Evolutionary conservation across 1,140 invertebrate species (phyloP).

Genomic region (Ips typographus): DNA sequence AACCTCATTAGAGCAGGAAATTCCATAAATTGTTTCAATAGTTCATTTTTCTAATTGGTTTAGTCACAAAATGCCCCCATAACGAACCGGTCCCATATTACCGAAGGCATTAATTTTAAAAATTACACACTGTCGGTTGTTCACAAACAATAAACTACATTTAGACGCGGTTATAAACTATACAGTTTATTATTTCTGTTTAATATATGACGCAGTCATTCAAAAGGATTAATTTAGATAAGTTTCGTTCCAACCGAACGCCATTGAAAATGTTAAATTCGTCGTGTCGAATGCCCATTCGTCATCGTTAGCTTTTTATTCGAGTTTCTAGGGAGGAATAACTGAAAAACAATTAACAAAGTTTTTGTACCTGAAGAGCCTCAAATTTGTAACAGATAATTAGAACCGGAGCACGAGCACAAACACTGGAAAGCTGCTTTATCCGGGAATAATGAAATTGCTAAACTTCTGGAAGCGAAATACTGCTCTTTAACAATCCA

Average conservation of each 20-base stretch:
- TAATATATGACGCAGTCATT: not conserved
- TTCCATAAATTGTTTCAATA: constrained; percentile 3
- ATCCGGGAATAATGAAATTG: constrained; percentile 6
- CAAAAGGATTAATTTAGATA: constrained; percentile 1
- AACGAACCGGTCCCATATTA: not conserved
- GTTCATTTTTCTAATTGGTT: constrained; percentile 6
- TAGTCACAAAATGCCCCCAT: not conserved
- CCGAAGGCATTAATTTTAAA: constrained; percentile 2
- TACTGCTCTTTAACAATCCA: constrained; percentile 5
- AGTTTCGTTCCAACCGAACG: not conserved
- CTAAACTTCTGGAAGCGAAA: not conserved
- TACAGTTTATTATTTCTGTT: not conserved
- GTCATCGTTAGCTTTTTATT: not conserved
- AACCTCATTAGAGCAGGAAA: not conserved
- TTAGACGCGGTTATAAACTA: not conserved
- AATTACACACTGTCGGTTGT: not conserved
- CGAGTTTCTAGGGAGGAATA: not conserved
- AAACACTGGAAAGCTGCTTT: constrained; percentile 7
- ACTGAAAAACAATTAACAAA: not conserved
- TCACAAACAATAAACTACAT: constrained; percentile 5
- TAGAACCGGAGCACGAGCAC: not conserved
- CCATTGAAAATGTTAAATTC: not conserved
- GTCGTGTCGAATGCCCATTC: not conserved
- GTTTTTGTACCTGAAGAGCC: not conserved
- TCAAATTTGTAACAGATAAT: not conserved